Base-by-base conservation (phyloP, 2,888 invertebrate species). In the Melanophora roralis region DNA sequence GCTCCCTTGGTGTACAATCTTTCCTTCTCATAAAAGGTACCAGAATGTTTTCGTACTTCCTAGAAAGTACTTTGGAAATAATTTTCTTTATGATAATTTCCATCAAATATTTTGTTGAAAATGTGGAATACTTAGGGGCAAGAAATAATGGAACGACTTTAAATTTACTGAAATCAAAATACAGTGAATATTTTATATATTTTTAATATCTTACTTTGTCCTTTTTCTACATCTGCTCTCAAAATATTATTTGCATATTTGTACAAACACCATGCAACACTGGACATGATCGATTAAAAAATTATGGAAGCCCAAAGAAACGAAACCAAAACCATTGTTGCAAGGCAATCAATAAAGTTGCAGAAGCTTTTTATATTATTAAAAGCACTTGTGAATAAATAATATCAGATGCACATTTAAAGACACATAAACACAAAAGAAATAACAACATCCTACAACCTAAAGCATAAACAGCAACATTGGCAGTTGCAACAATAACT, bases 361-460 rank as follows among this genome's bases (percentile, higher is more conserved):
- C 79, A 79, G 79, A 79, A 79, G 79, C 79, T 60, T 75, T 75
- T 74, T n/a, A n/a, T n/a, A n/a, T 59, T 36, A 75, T 60, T 60
- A 59, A 79, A 74, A 79, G 78, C 78, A 74, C 69, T 74, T 79
- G 74, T 60, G 64, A 65, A 74, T 74, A 60, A 53, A 74, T 74
- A 74, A 71, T 47, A 65, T 75, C 79, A 71, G 74, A 73, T 73
- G 75, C 51, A 65, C 40, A 60, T 59, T 11, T 4, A 32, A 45
- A 64, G 69, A 74, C 59, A 74, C 32, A 27, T 27, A 5, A 27
- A 27, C 3, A 27, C 38, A 40, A 53, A 27, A 27, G 6, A 59
- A 16, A 12, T 11, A 38, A 67, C 38, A 62, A 60, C 51, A 51
- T 19, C 45, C n/a, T 67, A 68, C 62, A 73, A 73, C 40, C 19